Conservation (phyloP, 2,888 invertebrate species). For the Thecocarcelia acutangulata region DNA sequence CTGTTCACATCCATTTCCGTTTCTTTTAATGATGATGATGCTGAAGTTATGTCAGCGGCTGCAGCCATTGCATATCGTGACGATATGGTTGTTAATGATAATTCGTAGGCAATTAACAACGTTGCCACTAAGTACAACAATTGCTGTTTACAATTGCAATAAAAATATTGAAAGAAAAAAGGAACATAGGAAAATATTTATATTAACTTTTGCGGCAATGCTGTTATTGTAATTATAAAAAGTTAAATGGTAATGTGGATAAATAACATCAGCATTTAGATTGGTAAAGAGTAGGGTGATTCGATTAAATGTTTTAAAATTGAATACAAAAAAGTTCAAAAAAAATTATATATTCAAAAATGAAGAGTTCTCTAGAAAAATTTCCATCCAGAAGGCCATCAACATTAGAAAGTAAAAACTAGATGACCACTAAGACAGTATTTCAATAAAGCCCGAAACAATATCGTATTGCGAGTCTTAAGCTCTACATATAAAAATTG, state of each 20-base stretch:
- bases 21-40: slow-evolving; percentile 55
- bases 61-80: slow-evolving; percentile 45
- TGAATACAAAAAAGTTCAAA: no score
- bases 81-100: slow-evolving; percentile 66
- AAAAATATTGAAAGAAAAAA: slow-evolving; percentile 49
- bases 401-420: no score
- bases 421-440: no score
- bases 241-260: neutral
- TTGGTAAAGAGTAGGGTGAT: no score
- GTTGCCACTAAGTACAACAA: slow-evolving; percentile 74
- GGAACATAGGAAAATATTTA: slow-evolving; percentile 54
- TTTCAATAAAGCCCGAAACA: no score
- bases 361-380: no score
- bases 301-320: no score
- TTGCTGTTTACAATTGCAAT: slow-evolving; percentile 69
- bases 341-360: no score
- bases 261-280: no score
- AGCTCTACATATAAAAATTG: no score
- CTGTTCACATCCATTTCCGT: slow-evolving; percentile 70
- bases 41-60: slow-evolving; percentile 46
- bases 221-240: slow-evolving; percentile 4
- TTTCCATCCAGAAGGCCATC: no score
- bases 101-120: slow-evolving; percentile 73
- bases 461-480: no score
- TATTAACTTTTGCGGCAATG: neutral